phyloP scores from a whole-genome alignment of 1,140 invertebrate species.

The Hyles euphorbiae region DNA sequence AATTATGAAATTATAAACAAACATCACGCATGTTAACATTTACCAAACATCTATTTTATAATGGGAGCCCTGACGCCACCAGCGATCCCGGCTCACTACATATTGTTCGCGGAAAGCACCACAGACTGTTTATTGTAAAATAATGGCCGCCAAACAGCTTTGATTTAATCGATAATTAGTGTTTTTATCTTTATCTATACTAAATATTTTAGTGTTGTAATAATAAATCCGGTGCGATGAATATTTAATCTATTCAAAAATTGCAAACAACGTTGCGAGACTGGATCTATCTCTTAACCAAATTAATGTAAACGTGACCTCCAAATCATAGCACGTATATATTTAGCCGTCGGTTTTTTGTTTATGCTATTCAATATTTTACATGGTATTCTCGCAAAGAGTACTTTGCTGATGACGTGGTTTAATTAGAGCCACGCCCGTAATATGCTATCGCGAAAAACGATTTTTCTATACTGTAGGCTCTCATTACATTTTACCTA shows the following conservation, averaged over 20 bases:
- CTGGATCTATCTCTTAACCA: conserved; percentile 4
- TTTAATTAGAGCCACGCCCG: conserved; percentile 26
- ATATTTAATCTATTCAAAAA: not conserved
- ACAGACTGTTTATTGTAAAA: no score
- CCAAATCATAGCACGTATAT: conserved; percentile 10
- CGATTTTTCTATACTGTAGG: conserved; percentile 17
- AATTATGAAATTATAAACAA: conserved; percentile 26
- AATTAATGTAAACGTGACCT: conserved; percentile 9
- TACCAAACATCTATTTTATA: conserved; percentile 22
- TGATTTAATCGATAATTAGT: no score
- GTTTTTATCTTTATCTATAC: no score
- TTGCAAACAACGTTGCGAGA: not conserved
- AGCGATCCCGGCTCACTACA: no score
- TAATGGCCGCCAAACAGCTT: no score
- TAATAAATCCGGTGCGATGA: no score
- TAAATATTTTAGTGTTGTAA: no score
- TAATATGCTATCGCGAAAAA: conserved; percentile 12
- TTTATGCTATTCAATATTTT: conserved; percentile 18
- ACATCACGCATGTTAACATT: conserved; percentile 21
- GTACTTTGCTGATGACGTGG: conserved; percentile 10
- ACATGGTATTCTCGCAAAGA: conserved; percentile 5
- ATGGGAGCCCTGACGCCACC: conserved; percentile 10
- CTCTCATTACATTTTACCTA: conserved; percentile 18
- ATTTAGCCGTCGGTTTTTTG: conserved; percentile 17
- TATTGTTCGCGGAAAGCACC: no score